Evolutionary conservation across 2,113 vertebrate species (phyloP).

Genomic region (Cyprinodon brontotheroides): DNA sequence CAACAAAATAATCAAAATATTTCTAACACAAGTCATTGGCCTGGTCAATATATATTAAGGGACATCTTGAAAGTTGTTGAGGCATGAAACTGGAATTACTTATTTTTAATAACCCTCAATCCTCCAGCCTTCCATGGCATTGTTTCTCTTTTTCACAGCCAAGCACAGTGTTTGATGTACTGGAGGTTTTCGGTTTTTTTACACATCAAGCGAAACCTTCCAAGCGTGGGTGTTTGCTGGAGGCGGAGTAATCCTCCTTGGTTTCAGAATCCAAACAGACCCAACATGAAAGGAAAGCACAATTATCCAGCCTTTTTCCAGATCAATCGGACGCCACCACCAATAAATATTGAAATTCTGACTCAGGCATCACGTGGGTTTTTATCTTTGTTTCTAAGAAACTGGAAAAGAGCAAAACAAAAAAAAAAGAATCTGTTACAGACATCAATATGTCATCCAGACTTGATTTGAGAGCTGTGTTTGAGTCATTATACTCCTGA

Average conservation of each 20-base stretch:
- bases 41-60: background rate
- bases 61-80: background rate
- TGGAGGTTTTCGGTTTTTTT: slow-evolving; percentile 31
- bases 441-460: background rate
- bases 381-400: slow-evolving; percentile 17
- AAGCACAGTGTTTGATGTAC: slow-evolving; percentile 25
- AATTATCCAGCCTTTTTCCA: slow-evolving; percentile 56
- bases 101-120: slow-evolving; percentile 14
- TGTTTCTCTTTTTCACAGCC: slow-evolving; percentile 4
- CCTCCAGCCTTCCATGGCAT: slow-evolving; percentile 9
- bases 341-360: slow-evolving; percentile 35
- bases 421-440: background rate
- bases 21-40: background rate
- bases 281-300: slow-evolving; percentile 66
- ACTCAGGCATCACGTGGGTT: background rate
- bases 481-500: background rate
- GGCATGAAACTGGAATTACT: background rate
- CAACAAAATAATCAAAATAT: background rate
- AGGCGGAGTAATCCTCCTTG: slow-evolving; percentile 62
- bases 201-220: slow-evolving; percentile 32
- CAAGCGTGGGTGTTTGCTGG: slow-evolving; percentile 59
- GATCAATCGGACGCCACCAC: slow-evolving; percentile 54
- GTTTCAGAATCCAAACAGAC: slow-evolving; percentile 53
- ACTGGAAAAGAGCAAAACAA: background rate
- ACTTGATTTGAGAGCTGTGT: background rate